A percentile compares a stretch with the other conserved stretches of the same genome.
Evolutionary conservation across 2,113 vertebrate species (phyloP).

Genomic region (Sprattus sprattus): DNA sequence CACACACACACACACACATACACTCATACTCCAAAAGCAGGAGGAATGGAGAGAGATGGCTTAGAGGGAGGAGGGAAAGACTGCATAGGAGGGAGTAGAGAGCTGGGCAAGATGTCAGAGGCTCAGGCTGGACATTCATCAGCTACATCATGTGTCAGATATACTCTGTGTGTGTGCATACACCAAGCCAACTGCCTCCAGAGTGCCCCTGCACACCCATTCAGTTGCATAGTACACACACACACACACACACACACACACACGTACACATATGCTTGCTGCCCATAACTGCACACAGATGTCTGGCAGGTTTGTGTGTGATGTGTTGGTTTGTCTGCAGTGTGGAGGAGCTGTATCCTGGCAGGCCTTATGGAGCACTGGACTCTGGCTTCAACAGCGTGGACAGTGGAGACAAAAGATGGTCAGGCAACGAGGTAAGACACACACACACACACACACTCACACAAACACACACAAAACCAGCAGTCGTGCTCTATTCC

Average conservation of each 20-base stretch:
- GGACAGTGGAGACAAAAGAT: constrained; percentile 88
- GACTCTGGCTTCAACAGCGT: constrained; percentile 92
- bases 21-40: too few species aligned
- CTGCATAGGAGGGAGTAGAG: too few species aligned
- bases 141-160: background rate
- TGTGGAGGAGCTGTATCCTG: constrained; percentile 78
- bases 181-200: background rate
- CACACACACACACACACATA: background rate
- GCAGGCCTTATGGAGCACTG: constrained; percentile 76
- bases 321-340: constrained; percentile 60
- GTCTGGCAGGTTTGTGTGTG: background rate
- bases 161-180: background rate
- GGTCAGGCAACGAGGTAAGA: constrained; percentile 91
- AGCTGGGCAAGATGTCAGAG: background rate
- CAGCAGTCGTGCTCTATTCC: background rate
- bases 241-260: constrained; percentile 12
- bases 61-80: background rate
- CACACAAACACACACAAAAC: background rate
- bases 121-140: background rate
- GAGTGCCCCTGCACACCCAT: background rate
- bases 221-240: background rate
- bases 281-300: background rate
- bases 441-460: constrained; percentile 59
- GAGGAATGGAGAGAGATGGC: background rate
- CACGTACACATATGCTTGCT: background rate